Percentiles rank a stretch among this genome's conserved stretches.
Conservation (phyloP, 2,888 invertebrate species). For the Tetanocera ferruginea region DNA sequence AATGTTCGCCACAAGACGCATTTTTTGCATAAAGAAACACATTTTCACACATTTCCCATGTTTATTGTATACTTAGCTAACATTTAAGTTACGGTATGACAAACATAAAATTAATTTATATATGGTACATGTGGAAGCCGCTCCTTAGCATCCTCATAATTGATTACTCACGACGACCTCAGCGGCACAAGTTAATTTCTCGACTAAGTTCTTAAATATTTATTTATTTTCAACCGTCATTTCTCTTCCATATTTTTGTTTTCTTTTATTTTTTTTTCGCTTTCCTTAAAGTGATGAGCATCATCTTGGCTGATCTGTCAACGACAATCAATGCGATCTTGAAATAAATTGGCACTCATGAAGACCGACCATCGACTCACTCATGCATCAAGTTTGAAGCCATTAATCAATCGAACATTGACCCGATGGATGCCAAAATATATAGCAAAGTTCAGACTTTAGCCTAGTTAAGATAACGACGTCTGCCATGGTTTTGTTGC, state of each 20-base stretch:
- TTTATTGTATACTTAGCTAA: too few species aligned
- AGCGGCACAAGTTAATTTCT: background rate
- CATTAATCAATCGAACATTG: constrained; percentile 10
- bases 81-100: too few species aligned
- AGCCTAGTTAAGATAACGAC: too few species aligned
- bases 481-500: too few species aligned
- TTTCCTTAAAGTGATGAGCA: too few species aligned
- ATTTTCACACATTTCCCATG: too few species aligned
- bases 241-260: too few species aligned
- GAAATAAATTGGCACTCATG: constrained; percentile 2
- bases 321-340: constrained; percentile 9
- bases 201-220: background rate
- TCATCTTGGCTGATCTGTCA: constrained; percentile 9
- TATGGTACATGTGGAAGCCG: background rate
- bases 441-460: too few species aligned
- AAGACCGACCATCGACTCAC: background rate
- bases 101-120: background rate
- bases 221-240: too few species aligned
- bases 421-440: background rate
- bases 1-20: too few species aligned
- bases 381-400: background rate
- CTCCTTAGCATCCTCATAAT: background rate
- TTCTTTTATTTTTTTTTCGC: too few species aligned
- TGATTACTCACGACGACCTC: background rate
- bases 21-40: too few species aligned